A percentile compares a stretch with the other conserved stretches of the same genome.
Conservation (phyloP, 2,888 invertebrate genomes). For the Phyllotreta striolata region DNA sequence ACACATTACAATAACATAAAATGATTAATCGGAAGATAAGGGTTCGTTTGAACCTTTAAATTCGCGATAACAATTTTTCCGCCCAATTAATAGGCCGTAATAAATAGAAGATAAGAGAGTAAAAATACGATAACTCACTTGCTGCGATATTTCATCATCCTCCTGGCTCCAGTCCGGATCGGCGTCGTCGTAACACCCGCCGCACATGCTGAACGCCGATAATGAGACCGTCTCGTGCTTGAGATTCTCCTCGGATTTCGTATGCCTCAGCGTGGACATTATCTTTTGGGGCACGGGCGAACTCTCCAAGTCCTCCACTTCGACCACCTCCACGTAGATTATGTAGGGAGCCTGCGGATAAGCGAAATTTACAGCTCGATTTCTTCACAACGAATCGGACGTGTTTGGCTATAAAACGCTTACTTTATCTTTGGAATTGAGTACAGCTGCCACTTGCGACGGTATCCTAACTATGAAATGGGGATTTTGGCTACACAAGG, state of each 20-base stretch:
- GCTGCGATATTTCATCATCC: conserved; percentile 90
- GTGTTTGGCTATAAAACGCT: conserved; percentile 23
- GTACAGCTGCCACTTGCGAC: conserved; percentile 94
- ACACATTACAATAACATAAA: too few species aligned
- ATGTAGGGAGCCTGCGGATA: conserved; percentile 88
- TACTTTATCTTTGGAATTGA: conserved; percentile 98
- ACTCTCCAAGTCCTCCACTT: conserved; percentile 82
- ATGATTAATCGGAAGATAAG: too few species aligned
- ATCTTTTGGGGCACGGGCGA: conserved; percentile 91
- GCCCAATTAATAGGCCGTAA: not conserved
- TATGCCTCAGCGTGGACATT: conserved; percentile 86
- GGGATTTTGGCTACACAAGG: conserved; percentile 82
- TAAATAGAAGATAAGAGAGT: not conserved
- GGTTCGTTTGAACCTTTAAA: too few species aligned
- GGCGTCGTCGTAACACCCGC: conserved; percentile 64
- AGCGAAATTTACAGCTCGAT: not conserved
- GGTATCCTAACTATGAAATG: conserved; percentile 97
- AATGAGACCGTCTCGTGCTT: conserved; percentile 59
- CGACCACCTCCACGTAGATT: conserved; percentile 96
- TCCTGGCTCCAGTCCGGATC: conserved; percentile 92
- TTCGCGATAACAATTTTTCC: too few species aligned
- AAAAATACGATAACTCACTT: conserved; percentile 60
- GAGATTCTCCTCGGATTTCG: conserved; percentile 93
- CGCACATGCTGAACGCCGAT: conserved; percentile 65
- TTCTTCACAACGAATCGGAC: too few species aligned